Evolutionary conservation across 2,888 invertebrate genomes (phyloP).

Genomic region (Polyommatus iphigenia): DNA sequence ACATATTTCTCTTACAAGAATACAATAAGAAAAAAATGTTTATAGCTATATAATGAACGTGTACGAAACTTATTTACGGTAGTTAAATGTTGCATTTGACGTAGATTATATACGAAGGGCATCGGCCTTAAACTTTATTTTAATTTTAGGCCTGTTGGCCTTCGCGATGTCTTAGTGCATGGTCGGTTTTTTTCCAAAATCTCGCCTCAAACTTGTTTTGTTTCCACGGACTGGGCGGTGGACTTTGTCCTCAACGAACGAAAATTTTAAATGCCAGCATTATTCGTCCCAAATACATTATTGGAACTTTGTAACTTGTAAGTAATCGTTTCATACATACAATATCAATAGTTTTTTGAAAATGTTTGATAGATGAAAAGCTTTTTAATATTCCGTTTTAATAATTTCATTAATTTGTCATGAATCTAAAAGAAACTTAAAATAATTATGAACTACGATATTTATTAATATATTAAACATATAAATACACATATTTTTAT

Average conservation of each 20-base stretch:
- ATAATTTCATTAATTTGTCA: no score
- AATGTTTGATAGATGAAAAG: neutral
- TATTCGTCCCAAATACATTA: neutral
- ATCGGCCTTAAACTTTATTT: slow-evolving; percentile 16
- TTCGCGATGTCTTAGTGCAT: slow-evolving; percentile 24
- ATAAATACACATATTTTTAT: no score
- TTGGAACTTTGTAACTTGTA: neutral
- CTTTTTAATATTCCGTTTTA: no score
- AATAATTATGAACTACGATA: no score
- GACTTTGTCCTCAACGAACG: neutral
- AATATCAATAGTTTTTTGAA: no score
- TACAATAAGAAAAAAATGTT: neutral
- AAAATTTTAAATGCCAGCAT: neutral
- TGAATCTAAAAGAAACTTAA: no score
- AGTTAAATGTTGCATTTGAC: neutral
- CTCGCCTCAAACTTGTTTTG: slow-evolving; percentile 16
- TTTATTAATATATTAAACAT: no score
- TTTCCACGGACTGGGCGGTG: slow-evolving; percentile 8
- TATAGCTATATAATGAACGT: neutral
- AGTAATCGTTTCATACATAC: no score
- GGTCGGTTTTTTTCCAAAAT: slow-evolving; percentile 25
- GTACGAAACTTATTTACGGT: neutral
- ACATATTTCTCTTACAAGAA: no score
- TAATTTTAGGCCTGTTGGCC: slow-evolving; percentile 16
- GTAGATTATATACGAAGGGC: neutral